Conservation (phyloP, 1,140 invertebrate genomes). For the Rhopalosiphum maidis region DNA sequence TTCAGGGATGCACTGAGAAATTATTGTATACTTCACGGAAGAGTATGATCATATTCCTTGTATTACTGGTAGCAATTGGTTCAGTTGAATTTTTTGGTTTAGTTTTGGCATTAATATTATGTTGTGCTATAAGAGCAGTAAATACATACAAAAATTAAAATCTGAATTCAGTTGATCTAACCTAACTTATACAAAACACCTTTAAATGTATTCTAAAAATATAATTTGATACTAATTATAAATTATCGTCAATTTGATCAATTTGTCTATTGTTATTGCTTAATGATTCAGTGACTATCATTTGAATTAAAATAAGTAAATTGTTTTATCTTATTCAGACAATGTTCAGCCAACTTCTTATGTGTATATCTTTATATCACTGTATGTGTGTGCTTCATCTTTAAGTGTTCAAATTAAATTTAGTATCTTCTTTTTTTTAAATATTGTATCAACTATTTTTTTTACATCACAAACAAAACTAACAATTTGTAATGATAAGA, state of each 20-base stretch:
- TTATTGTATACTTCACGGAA: conserved; percentile 70
- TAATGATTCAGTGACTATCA: not conserved
- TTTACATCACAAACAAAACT: conserved; percentile 10
- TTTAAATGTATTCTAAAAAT: not conserved
- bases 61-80: conserved; percentile 71
- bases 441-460: not conserved
- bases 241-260: not conserved
- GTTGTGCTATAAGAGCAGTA: conserved; percentile 70
- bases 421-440: not conserved
- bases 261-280: not conserved
- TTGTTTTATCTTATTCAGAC: not conserved
- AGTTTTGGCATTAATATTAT: conserved; percentile 79
- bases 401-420: not conserved
- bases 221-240: not conserved
- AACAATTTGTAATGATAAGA: not conserved
- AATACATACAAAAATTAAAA: conserved; percentile 58
- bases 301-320: not conserved
- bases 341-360: not conserved
- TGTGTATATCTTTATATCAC: not conserved
- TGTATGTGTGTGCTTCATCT: not conserved
- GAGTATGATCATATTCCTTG: conserved; percentile 71
- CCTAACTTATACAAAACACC: not conserved
- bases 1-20: conserved; percentile 76
- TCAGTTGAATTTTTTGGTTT: conserved; percentile 76
- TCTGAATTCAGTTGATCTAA: not conserved